Conservation (phyloP, 2,888 invertebrate genomes). For the Nomada flava region DNA sequence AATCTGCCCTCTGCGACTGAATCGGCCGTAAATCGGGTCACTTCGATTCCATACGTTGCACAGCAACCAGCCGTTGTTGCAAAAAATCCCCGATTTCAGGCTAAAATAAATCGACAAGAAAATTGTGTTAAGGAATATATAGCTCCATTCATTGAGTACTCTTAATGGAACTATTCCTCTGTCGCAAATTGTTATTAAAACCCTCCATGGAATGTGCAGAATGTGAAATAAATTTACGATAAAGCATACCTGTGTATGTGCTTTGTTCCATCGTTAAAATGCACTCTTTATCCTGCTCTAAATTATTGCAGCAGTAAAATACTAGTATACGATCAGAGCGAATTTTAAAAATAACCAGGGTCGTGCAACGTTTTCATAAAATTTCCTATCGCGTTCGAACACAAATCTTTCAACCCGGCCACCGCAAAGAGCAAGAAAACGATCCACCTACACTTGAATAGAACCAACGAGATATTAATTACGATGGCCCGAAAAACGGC, state of each 20-base stretch:
- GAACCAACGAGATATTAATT: slow-evolving; percentile 24
- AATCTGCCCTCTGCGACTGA: slow-evolving; percentile 16
- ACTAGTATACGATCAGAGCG: no score
- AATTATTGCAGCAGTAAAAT: no score
- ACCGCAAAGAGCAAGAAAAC: neutral
- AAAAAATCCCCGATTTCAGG: slow-evolving; percentile 19
- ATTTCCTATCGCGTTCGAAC: neutral
- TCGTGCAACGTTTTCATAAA: neutral
- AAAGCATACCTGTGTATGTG: no score
- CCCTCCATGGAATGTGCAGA: neutral
- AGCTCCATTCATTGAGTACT: neutral
- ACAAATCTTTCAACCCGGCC: neutral
- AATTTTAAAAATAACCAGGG: neutral
- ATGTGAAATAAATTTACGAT: neutral
- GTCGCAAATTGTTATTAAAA: neutral
- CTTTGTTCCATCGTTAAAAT: no score
- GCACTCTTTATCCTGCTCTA: no score
- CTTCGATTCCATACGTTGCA: slow-evolving; percentile 32
- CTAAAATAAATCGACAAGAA: slow-evolving; percentile 16
- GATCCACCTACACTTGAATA: neutral
- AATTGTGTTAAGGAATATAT: slow-evolving; percentile 10
- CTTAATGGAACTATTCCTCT: neutral
- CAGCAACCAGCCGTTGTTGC: neutral
- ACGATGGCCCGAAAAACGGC: slow-evolving; percentile 10
- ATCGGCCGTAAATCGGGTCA: slow-evolving; percentile 46